phyloP scores from a whole-genome alignment of 2,888 invertebrate genomes.

The Ennomos erosarius region DNA sequence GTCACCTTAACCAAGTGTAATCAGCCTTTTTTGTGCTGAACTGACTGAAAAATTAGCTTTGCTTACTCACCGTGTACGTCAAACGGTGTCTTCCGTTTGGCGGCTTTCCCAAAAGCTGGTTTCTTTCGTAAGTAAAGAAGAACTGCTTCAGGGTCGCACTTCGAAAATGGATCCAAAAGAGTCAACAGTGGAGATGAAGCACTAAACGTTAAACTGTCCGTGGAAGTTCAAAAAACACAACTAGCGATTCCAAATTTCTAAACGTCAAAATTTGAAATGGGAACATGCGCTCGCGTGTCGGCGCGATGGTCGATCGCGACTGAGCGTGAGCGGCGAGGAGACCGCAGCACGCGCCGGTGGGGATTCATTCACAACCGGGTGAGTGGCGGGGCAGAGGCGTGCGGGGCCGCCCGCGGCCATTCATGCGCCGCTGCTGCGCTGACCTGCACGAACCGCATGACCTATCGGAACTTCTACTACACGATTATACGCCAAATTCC shows the following conservation, averaged over 20 bases:
- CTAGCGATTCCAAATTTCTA: slow-evolving; percentile 70
- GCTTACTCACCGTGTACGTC: slow-evolving; percentile 75
- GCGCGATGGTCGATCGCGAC: slow-evolving; percentile 78
- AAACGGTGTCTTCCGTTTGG: slow-evolving; percentile 59
- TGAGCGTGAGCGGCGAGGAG: slow-evolving; percentile 68
- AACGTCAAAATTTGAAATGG: slow-evolving; percentile 64
- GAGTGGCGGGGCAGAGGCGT: slow-evolving; percentile 69
- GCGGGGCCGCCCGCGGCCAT: slow-evolving; percentile 65
- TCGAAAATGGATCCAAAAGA: slow-evolving; percentile 50
- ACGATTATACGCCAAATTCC: slow-evolving; percentile 47
- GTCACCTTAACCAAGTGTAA: slow-evolving; percentile 63
- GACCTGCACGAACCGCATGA: slow-evolving; percentile 29
- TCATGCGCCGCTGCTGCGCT: slow-evolving; percentile 59
- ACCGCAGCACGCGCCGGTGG: slow-evolving; percentile 78
- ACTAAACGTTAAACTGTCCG: slow-evolving; percentile 57
- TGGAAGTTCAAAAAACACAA: slow-evolving; percentile 54
- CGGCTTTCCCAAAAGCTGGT: slow-evolving; percentile 66
- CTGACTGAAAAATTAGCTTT: slow-evolving; percentile 59
- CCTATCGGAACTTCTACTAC: slow-evolving; percentile 38
- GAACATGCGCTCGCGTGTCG: slow-evolving; percentile 72
- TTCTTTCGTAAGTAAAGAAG: slow-evolving; percentile 40
- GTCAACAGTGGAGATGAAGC: slow-evolving; percentile 41
- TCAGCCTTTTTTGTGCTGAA: slow-evolving; percentile 55
- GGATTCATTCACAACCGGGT: slow-evolving; percentile 79
- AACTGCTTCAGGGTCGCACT: slow-evolving; percentile 41